Conservation (phyloP, 2,113 vertebrate genomes). For the Bubo blakistoni region DNA sequence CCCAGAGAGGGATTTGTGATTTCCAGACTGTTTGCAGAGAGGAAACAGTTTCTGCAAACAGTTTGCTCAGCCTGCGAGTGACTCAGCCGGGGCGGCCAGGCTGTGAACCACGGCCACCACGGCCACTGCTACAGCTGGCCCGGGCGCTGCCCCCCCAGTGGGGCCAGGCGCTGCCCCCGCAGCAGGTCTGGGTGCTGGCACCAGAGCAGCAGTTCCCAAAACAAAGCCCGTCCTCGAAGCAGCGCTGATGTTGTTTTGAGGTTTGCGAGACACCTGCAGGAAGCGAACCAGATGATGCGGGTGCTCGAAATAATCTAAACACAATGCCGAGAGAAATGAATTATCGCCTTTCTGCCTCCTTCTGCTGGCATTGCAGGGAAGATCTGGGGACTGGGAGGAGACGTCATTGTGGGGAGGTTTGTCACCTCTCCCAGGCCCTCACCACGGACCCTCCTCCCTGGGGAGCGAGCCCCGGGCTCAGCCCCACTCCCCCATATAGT, state of each 20-base stretch:
- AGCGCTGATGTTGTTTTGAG: background rate
- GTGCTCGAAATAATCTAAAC: background rate
- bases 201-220: background rate
- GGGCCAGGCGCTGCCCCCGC: fast-evolving
- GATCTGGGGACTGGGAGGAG: background rate
- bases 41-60: background rate
- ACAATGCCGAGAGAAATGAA: background rate
- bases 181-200: background rate
- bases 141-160: background rate
- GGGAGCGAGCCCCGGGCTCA: background rate
- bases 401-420: fast-evolving
- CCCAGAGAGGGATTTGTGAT: background rate
- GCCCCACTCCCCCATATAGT: fast-evolving
- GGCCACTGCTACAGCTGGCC: background rate
- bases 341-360: fast-evolving
- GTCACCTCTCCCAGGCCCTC: background rate
- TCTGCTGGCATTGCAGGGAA: background rate
- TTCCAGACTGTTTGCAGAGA: background rate
- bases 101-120: background rate
- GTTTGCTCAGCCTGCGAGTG: background rate
- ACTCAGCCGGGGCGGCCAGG: background rate
- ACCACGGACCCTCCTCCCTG: fast-evolving
- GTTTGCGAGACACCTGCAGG: conserved; percentile 25
- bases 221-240: background rate
- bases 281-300: background rate